These are phyloP conservation scores for Rhynchotus rufescens DNA, from an alignment of 2,797 vertebrate genomes.

Conservation along the genomic window DNA sequence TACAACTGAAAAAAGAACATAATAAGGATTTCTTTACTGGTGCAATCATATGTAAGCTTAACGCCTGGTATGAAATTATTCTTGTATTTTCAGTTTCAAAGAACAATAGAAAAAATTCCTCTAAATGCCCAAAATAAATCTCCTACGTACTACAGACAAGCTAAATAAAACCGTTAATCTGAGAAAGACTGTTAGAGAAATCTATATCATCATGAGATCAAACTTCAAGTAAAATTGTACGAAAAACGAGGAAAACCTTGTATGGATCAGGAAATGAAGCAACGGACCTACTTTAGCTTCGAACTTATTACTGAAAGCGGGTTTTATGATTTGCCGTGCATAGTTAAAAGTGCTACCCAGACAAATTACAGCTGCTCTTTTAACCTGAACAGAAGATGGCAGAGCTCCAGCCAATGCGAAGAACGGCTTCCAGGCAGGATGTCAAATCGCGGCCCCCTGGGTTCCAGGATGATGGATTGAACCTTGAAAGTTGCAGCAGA, in stretches of 20 bases:
- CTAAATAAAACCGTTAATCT: slow-evolving; percentile 44
- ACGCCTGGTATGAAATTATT: slow-evolving; percentile 32
- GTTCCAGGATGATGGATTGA: slow-evolving; percentile 75
- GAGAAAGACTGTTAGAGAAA: slow-evolving; percentile 46
- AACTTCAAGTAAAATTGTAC: slow-evolving; percentile 20
- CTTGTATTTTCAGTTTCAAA: slow-evolving; percentile 37
- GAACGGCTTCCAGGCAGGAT: slow-evolving; percentile 71
- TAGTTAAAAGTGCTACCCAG: slow-evolving; percentile 72
- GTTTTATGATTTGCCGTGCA: slow-evolving; percentile 68
- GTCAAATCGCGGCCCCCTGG: slow-evolving; percentile 74
- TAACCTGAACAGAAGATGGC: slow-evolving; percentile 80
- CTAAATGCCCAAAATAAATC: slow-evolving; percentile 17
- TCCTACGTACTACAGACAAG: not conserved
- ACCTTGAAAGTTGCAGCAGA: slow-evolving; percentile 71
- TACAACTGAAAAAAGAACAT: not conserved
- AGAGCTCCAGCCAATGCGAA: slow-evolving; percentile 76
- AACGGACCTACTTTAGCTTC: slow-evolving; percentile 60
- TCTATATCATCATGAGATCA: slow-evolving; percentile 27
- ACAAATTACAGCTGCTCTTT: slow-evolving; percentile 81
- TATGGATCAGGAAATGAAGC: slow-evolving; percentile 51
- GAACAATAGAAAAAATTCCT: slow-evolving; percentile 26
- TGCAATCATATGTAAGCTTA: slow-evolving; percentile 6
- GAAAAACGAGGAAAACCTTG: slow-evolving; percentile 56
- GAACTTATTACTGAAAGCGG: slow-evolving; percentile 73
- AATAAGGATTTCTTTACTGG: slow-evolving; percentile 9